phyloP scores from a whole-genome alignment of 2,113 vertebrate species.

The Sebastes schlegelii region DNA sequence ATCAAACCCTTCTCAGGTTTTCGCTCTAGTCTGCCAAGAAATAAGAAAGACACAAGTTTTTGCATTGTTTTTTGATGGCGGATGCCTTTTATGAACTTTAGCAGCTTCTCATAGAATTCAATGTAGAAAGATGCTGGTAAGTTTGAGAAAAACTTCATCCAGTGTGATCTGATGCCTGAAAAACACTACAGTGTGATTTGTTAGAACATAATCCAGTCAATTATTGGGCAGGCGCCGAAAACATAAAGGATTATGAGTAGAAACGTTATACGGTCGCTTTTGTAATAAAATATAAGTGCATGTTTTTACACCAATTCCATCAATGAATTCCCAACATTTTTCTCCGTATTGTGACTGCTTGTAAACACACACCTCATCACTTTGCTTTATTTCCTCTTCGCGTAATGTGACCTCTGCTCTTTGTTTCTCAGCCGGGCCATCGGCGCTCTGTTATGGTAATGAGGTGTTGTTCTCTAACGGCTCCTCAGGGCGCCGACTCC shows the following conservation, averaged over 20 bases:
- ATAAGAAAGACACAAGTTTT: not conserved
- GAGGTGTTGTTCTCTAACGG: slow-evolving; percentile 36
- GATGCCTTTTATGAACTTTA: not conserved
- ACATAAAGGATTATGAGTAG: not conserved
- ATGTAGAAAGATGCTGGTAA: not conserved
- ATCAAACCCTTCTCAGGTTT: not conserved
- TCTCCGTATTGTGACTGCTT: not conserved
- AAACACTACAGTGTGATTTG: too few species aligned
- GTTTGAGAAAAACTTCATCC: not conserved
- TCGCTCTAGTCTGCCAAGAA: not conserved
- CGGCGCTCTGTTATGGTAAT: slow-evolving; percentile 45
- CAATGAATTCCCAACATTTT: slow-evolving; percentile 16
- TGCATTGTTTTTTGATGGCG: not conserved
- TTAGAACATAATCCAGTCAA: not conserved
- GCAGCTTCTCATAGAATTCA: not conserved
- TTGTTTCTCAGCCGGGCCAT: not conserved
- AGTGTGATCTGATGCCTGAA: not conserved
- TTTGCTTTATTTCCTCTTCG: slow-evolving; percentile 9
- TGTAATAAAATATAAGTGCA: not conserved
- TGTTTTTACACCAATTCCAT: not conserved
- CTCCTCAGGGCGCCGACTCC: slow-evolving; percentile 10
- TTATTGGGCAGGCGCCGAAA: not conserved
- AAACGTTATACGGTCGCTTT: too few species aligned
- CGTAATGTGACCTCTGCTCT: slow-evolving; percentile 43
- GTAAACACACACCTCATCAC: slow-evolving; percentile 34